phyloP scores from a whole-genome alignment of 2,888 invertebrate genomes.

The Xanthia icteritia region DNA sequence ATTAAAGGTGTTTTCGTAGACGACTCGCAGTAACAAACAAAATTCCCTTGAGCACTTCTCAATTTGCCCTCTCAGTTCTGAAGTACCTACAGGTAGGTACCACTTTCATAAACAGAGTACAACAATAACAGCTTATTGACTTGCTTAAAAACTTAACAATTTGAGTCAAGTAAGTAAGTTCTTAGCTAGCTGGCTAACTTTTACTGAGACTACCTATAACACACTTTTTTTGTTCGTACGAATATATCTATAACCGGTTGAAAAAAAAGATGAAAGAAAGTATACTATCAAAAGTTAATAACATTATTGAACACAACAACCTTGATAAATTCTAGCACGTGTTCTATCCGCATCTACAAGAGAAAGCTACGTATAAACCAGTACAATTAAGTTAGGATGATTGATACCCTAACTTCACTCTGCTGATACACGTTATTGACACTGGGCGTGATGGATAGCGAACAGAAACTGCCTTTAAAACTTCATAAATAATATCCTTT shows the following conservation, averaged over 20 bases:
- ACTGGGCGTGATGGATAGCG: conserved; percentile 84
- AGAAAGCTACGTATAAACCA: conserved; percentile 68
- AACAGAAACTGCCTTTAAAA: conserved; percentile 76
- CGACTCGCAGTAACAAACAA: conserved; percentile 1
- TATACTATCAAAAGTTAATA: background rate
- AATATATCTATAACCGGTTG: background rate
- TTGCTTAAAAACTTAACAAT: background rate
- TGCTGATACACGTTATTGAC: conserved; percentile 79
- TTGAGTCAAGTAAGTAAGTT: background rate
- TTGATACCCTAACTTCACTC: conserved; percentile 77
- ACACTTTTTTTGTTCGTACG: background rate
- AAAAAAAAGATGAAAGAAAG: background rate
- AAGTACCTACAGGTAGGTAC: background rate
- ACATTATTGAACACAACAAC: background rate
- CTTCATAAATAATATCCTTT: conserved; percentile 75
- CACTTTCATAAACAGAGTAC: background rate
- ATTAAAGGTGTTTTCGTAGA: conserved; percentile 23
- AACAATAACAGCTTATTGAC: background rate
- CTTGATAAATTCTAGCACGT: conserved; percentile 19
- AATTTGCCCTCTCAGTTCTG: conserved; percentile 15
- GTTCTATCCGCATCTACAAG: conserved; percentile 33
- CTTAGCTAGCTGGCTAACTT: background rate
- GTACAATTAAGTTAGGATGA: conserved; percentile 84
- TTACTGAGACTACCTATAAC: background rate
- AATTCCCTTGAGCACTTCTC: conserved; percentile 6